A percentile compares a stretch with the other conserved stretches of the same genome.
Evolutionary conservation across 2,888 invertebrate genomes (phyloP).

Genomic region (Neelides folsomi): DNA sequence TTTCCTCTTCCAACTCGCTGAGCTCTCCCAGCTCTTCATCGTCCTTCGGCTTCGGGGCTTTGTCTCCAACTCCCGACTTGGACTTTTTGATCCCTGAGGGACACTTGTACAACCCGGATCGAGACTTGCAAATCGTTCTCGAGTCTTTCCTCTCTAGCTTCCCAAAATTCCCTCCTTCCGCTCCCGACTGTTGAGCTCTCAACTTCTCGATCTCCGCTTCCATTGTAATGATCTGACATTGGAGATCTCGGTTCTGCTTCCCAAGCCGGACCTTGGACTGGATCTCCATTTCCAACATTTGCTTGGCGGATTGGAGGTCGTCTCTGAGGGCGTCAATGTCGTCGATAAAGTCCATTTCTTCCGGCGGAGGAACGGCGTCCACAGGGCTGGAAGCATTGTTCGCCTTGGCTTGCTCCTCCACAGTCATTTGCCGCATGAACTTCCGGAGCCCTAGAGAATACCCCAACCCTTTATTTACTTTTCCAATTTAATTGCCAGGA

Average conservation of each 20-base stretch:
- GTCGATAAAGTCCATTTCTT: constrained; percentile 52
- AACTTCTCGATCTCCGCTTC: constrained; percentile 27
- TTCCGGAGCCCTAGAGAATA: constrained; percentile 50
- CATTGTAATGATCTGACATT: constrained; percentile 33
- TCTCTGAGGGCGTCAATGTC: constrained; percentile 82
- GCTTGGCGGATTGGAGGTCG: constrained; percentile 81
- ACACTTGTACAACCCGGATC: constrained; percentile 32
- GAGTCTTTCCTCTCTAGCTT: constrained; percentile 24
- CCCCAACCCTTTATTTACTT: too few relatives aligned
- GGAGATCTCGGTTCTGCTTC: constrained; percentile 68
- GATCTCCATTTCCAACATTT: constrained; percentile 72
- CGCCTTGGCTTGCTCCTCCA: constrained; percentile 56
- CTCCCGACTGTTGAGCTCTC: constrained; percentile 26
- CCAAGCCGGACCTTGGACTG: constrained; percentile 72
- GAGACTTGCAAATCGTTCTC: constrained; percentile 21
- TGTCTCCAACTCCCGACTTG: constrained; percentile 25
- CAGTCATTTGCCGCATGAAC: constrained; percentile 76
- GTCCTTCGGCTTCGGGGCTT: constrained; percentile 39
- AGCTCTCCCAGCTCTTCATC: constrained; percentile 46
- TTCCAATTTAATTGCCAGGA: too few relatives aligned
- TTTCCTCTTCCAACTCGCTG: constrained; percentile 33
- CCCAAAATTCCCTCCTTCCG: constrained; percentile 27
- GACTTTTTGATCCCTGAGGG: constrained; percentile 31
- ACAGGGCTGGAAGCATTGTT: constrained; percentile 5
- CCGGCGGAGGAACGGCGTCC: constrained; percentile 37